Conservation (phyloP, 2,888 invertebrate genomes). For the Apeira syringaria region DNA sequence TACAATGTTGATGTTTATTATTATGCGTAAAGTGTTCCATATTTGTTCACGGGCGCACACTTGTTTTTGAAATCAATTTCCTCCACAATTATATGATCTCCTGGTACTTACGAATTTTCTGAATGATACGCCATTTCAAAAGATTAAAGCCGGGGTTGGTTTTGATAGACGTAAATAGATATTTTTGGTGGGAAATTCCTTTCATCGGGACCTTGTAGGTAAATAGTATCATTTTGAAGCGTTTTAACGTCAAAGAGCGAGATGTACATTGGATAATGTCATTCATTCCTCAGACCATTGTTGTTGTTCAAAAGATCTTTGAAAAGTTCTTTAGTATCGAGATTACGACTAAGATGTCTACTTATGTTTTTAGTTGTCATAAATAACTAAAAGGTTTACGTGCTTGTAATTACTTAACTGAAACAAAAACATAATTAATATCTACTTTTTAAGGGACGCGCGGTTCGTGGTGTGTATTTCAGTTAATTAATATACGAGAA, state of each 20-base stretch:
- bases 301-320: slow-evolving; percentile 21
- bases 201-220: slow-evolving; percentile 44
- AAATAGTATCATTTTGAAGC: slow-evolving; percentile 40
- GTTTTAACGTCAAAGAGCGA: slow-evolving; percentile 46
- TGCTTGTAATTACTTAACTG: too few relatives aligned
- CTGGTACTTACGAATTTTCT: slow-evolving; percentile 38
- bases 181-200: slow-evolving; percentile 49
- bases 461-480: too few relatives aligned
- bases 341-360: slow-evolving; percentile 7
- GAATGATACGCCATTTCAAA: slow-evolving; percentile 47
- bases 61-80: slow-evolving; percentile 52
- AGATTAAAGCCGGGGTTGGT: slow-evolving; percentile 53
- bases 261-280: slow-evolving; percentile 45
- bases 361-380: not conserved
- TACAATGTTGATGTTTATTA: not conserved
- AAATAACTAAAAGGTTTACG: slow-evolving; percentile 9
- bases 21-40: slow-evolving; percentile 12
- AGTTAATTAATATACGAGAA: too few relatives aligned
- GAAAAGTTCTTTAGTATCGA: slow-evolving; percentile 13
- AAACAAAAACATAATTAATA: too few relatives aligned
- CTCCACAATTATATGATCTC: slow-evolving; percentile 40
- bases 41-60: slow-evolving; percentile 33
- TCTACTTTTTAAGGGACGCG: too few relatives aligned
- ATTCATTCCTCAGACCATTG: slow-evolving; percentile 38
- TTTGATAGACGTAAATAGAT: slow-evolving; percentile 58